These are phyloP conservation scores for Mythimna albipuncta DNA, from an alignment of 2,888 invertebrate genomes.

Conservation along the genomic window DNA sequence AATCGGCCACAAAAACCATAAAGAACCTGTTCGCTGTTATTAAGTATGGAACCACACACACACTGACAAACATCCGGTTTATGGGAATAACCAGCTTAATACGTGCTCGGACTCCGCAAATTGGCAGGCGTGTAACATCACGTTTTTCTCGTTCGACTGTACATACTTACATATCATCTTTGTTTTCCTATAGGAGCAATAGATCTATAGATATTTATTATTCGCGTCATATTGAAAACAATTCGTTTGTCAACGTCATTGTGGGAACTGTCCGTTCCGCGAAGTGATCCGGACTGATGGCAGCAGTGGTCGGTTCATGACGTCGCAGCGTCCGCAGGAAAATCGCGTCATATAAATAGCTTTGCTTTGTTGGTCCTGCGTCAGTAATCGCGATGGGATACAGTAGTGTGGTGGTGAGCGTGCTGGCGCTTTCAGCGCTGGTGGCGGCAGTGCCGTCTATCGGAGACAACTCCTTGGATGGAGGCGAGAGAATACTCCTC, in stretches of 20 bases:
- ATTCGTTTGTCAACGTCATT: conserved; percentile 73
- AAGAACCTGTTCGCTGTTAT: conserved; percentile 64
- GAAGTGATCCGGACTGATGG: conserved; percentile 70
- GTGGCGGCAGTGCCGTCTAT: conserved; percentile 77
- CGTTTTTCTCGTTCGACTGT: conserved; percentile 57
- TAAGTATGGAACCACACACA: conserved; percentile 68
- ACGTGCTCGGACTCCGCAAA: conserved; percentile 78
- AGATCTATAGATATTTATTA: conserved; percentile 38
- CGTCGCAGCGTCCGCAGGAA: conserved; percentile 78
- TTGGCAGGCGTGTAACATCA: conserved; percentile 73
- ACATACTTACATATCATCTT: conserved; percentile 31
- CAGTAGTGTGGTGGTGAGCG: conserved; percentile 77
- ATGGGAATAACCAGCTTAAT: conserved; percentile 82
- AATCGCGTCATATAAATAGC: conserved; percentile 86
- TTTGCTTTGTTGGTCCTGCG: conserved; percentile 80
- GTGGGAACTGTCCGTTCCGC: conserved; percentile 75
- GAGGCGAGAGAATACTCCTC: conserved; percentile 79
- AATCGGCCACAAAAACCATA: conserved; percentile 71
- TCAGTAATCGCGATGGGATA: conserved; percentile 86
- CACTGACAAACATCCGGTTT: conserved; percentile 74
- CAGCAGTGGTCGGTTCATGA: conserved; percentile 71
- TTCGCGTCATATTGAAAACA: conserved; percentile 57
- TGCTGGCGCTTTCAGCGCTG: conserved; percentile 76
- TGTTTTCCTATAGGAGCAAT: conserved; percentile 31
- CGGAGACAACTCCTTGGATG: conserved; percentile 81